Evolutionary conservation across 1,140 invertebrate species (phyloP), one percentile per base, ranked within the genome.

Genomic region (Drosophila arawakana): DNA sequence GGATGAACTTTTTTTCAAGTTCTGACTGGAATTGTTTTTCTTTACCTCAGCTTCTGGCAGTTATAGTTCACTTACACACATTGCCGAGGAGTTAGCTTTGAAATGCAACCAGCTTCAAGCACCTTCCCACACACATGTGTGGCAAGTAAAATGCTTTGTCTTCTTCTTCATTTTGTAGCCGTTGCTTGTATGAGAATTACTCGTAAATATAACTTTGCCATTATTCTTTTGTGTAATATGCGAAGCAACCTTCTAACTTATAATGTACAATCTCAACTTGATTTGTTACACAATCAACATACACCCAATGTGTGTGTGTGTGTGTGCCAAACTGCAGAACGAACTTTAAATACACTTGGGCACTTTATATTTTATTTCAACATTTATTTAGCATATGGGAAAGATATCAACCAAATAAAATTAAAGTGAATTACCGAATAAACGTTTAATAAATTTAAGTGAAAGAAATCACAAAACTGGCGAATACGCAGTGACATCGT

Each of bases 1-100:
- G 59, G 63, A 73, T 68, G 15, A 73, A 73, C 55, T 55, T 73
- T 61, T 73, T 61, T 73, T 44, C 65, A 57, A 13, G 47, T 37
- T 10, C 47, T 13, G 61, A 8, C 49, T 61, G 65, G 25, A 49
- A 68, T 73, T 69, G 71, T 69, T 69, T 69, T 73, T 67, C 63
- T 46, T 68, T 54, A 46, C 34, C 39, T 68, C n/a, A 25, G 41
- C 57, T 11, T 7, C 8, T 8, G 15, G 55, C 39, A 44, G 11
- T 25, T 18, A 46, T 6, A 39, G 49, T 39, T 18, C 35, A 11
- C 35, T 3, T 13, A 41, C 50, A 54, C n/a, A 35, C 10, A 37
- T 15, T 50, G 18, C 58, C 13, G 3, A 46, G 30, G 11, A 41
- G 46, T 9, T 35, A 54, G 61, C 52, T 43, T 63, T 43, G 49